Evolutionary conservation across 2,113 vertebrate genomes (phyloP).

Genomic region (Parotia lawesii): DNA sequence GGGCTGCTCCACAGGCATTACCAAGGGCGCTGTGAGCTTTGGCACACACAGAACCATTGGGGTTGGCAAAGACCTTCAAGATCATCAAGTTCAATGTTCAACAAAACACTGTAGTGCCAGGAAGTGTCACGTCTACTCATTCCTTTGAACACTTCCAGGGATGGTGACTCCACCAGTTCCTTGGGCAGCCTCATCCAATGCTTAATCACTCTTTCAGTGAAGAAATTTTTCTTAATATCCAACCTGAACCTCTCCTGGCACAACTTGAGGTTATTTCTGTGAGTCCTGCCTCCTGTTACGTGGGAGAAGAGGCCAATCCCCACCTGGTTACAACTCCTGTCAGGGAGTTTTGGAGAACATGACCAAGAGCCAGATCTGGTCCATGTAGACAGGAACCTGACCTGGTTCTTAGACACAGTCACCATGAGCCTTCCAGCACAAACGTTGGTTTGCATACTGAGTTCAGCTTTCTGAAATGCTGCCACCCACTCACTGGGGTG

Average conservation of each 20-base stretch:
- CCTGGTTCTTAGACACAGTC: neutral
- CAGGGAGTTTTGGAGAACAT: neutral
- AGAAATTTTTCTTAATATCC: neutral
- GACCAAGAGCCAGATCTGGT: neutral
- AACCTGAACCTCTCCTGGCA: neutral
- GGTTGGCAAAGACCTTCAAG: neutral
- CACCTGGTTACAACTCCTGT: neutral
- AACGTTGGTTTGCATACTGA: neutral
- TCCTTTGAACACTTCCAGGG: neutral
- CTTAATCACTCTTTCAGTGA: too few relatives aligned
- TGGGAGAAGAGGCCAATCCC: neutral
- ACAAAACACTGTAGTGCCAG: neutral
- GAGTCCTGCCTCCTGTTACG: neutral
- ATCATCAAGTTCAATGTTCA: neutral
- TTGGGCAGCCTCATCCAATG: too few relatives aligned
- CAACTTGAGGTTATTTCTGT: neutral
- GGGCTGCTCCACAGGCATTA: fast-evolving
- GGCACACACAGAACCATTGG: neutral
- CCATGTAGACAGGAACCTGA: neutral
- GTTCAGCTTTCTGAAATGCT: neutral
- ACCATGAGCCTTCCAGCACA: neutral
- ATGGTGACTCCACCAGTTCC: neutral
- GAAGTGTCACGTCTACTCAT: neutral
- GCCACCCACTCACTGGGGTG: too few relatives aligned
- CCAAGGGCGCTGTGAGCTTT: neutral